Evolutionary conservation across 2,888 invertebrate species (phyloP), one percentile per base, ranked within the genome.

Genomic region (Caenorhabditis zanzibari): DNA sequence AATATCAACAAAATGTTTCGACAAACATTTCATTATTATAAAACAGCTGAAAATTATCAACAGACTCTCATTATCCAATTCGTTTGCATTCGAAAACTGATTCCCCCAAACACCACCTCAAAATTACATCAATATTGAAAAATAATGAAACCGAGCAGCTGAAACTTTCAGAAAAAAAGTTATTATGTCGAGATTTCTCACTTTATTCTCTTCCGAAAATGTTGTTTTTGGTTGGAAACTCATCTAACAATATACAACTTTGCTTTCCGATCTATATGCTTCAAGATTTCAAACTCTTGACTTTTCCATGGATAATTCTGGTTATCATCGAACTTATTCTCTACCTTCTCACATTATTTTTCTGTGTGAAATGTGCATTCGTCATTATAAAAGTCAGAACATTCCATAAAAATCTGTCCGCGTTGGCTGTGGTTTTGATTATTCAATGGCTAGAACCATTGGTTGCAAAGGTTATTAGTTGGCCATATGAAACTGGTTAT

Each of bases 351-450:
- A 24, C 69, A 41, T 5, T 68, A 4, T 77, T 59, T 35, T 69
- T 32, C n/a, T n/a, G 47, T 19, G 9, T 59, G 7, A 59, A 69
- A 47, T 56, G 56, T 12, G 35, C 61, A 16, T 77, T 47, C 35
- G 19, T 59, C 4, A 49, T 41, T 47, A 12, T 59, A 26, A 59
- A 35, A 49, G 52, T 80, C 7, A 22, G 64, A 47, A 35, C 63
- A 7, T 80, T 80, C 52, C 80, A 80, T 35, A 58, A 16, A 9
- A 80, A 80, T 32, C 28, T 80, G 28, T 49, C 73, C 9, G 26
- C 56, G n/a, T 52, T 80, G 24, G 26, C 68, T 22, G 35, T 80
- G 12, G 32, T 66, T 9, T 44, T 61, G 24, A 47, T 66, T 12
- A 4, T 66, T 14, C 80, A 80, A 47, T 80, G 59, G 58, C 41